phyloP scores from a whole-genome alignment of 2,888 invertebrate genomes.

The Cataglyphis cursor region DNA sequence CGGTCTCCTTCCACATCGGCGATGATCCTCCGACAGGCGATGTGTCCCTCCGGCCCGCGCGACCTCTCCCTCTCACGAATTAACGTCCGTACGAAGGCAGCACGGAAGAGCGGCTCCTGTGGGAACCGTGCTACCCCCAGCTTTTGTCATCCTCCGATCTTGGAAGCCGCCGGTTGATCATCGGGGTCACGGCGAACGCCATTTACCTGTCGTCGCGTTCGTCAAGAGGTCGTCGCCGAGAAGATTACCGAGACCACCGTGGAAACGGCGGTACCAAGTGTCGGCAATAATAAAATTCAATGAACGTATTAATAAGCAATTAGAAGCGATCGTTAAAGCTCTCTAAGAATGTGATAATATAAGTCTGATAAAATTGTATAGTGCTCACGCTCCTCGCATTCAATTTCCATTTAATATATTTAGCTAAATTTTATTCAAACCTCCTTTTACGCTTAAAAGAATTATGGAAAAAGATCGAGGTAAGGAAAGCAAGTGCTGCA shows the following conservation, averaged over 20 bases:
- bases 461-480: background rate
- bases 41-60: conserved; percentile 61
- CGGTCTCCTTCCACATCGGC: conserved; percentile 59
- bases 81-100: conserved; percentile 67
- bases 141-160: conserved; percentile 63
- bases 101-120: conserved; percentile 78
- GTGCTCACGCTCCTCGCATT: background rate
- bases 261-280: conserved; percentile 25
- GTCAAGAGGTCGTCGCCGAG: conserved; percentile 44
- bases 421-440: background rate
- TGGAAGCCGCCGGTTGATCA: conserved; percentile 43
- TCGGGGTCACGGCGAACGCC: conserved; percentile 53
- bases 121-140: conserved; percentile 65
- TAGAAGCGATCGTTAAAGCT: background rate
- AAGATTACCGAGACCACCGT: conserved; percentile 32
- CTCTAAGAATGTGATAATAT: background rate
- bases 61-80: conserved; percentile 72
- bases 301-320: background rate
- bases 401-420: conserved; percentile 6
- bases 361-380: background rate
- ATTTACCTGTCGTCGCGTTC: conserved; percentile 51
- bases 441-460: background rate
- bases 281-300: background rate
- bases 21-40: conserved; percentile 55
- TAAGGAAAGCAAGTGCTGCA: background rate